Conservation (phyloP, 2,113 vertebrate genomes). For the Rhinichthys klamathensis region DNA sequence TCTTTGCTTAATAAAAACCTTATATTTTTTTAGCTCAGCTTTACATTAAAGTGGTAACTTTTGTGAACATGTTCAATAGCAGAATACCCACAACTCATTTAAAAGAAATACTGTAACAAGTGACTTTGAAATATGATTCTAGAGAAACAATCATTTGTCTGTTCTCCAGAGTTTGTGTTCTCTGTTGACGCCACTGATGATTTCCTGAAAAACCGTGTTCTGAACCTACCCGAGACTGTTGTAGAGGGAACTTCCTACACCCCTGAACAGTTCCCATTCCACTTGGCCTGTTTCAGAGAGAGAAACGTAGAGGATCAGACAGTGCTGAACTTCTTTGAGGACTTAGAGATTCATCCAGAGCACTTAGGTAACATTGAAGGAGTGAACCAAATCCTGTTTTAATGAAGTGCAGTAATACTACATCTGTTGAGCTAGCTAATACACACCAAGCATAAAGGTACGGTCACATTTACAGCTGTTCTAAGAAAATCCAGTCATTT, state of each 20-base stretch:
- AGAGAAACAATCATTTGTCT: background rate
- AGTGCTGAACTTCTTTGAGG: slow-evolving; percentile 86
- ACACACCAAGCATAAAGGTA: background rate
- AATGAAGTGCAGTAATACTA: background rate
- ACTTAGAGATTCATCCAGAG: slow-evolving; percentile 79
- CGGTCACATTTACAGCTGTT: background rate
- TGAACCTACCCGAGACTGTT: slow-evolving; percentile 82
- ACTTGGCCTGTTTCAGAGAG: slow-evolving; percentile 77
- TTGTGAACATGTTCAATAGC: background rate
- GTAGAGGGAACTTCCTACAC: slow-evolving; percentile 80
- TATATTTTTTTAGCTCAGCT: slow-evolving; percentile 13
- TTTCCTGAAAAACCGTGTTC: slow-evolving; percentile 86
- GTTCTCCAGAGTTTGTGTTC: slow-evolving; percentile 81
- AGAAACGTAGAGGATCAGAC: slow-evolving; percentile 77
- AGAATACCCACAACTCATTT: background rate
- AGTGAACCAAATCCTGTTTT: background rate
- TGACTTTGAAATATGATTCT: background rate
- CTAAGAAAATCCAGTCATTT: background rate
- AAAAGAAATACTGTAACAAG: background rate
- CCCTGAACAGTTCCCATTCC: slow-evolving; percentile 78
- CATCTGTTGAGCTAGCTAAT: background rate
- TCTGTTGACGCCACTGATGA: slow-evolving; percentile 82
- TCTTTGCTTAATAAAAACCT: background rate
- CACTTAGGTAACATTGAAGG: slow-evolving; percentile 78
- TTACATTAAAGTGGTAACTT: background rate